A percentile compares a stretch with the other conserved stretches of the same genome.
Conservation (phyloP, 2,888 invertebrate species). For the Thymelicus acteon region DNA sequence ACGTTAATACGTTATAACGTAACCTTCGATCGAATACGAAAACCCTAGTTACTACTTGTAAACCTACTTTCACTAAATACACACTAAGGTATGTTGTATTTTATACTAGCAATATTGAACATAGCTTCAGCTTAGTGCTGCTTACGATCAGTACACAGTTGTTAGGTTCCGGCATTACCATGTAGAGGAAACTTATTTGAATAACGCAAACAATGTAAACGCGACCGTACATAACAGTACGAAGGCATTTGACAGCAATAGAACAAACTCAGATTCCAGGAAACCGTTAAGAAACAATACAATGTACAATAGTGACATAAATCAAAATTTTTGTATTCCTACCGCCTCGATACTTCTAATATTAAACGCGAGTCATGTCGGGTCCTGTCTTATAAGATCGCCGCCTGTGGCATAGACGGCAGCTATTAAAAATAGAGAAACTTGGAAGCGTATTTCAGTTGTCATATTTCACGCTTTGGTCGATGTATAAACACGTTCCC, state of each 20-base stretch:
- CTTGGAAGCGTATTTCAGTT: slow-evolving; percentile 65
- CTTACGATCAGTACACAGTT: slow-evolving; percentile 25
- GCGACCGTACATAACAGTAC: slow-evolving; percentile 54
- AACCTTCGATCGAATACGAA: slow-evolving; percentile 15
- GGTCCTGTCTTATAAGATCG: slow-evolving; percentile 55
- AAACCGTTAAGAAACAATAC: slow-evolving; percentile 75
- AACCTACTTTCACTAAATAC: slow-evolving; percentile 21
- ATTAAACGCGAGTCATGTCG: slow-evolving; percentile 64
- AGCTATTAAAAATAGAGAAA: slow-evolving; percentile 61
- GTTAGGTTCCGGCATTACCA: slow-evolving; percentile 21
- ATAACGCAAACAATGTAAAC: slow-evolving; percentile 53
- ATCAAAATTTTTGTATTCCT: slow-evolving; percentile 67
- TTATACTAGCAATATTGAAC: not conserved
- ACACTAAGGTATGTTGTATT: slow-evolving; percentile 3
- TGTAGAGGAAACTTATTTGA: slow-evolving; percentile 53
- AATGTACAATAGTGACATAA: slow-evolving; percentile 67
- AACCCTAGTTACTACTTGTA: slow-evolving; percentile 20
- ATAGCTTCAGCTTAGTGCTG: slow-evolving; percentile 8
- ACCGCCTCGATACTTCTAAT: slow-evolving; percentile 60
- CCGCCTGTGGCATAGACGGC: slow-evolving; percentile 48
- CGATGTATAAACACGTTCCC: slow-evolving; percentile 80
- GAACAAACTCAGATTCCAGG: slow-evolving; percentile 63
- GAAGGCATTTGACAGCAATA: slow-evolving; percentile 68
- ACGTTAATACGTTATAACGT: too few species aligned
- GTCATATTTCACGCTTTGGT: slow-evolving; percentile 79